A percentile compares a stretch with the other conserved stretches of the same genome.
Conservation (phyloP, 1,140 invertebrate species). For the Pollicipes pollicipes region DNA sequence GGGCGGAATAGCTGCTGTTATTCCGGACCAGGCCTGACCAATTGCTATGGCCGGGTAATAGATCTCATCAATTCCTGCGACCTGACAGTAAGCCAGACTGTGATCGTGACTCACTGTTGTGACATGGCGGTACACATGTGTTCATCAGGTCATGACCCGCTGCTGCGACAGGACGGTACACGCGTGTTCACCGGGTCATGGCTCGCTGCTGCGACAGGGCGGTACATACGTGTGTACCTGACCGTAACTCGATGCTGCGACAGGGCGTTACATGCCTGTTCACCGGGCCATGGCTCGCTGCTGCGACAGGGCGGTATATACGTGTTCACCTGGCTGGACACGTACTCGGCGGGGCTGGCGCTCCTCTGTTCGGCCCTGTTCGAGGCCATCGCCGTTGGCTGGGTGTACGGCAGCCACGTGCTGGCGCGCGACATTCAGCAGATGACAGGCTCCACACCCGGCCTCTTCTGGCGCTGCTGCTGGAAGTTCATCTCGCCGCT, state of each 20-base stretch:
- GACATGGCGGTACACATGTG: constrained; percentile 83
- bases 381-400: constrained; percentile 86
- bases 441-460: constrained; percentile 81
- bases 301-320: constrained; percentile 73
- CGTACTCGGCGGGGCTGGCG: constrained; percentile 89
- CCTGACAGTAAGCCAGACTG: too few relatives aligned
- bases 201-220: constrained; percentile 49
- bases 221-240: constrained; percentile 93
- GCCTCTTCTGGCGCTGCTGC: constrained; percentile 77
- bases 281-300: too few relatives aligned
- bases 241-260: too few relatives aligned
- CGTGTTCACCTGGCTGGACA: constrained; percentile 85
- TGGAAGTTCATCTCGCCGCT: constrained; percentile 77
- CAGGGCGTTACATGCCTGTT: too few relatives aligned
- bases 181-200: too few relatives aligned
- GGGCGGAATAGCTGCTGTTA: too few relatives aligned
- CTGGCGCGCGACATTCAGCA: constrained; percentile 53
- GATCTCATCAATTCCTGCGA: too few relatives aligned
- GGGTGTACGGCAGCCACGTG: constrained; percentile 66
- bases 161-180: too few relatives aligned
- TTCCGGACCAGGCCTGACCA: too few relatives aligned
- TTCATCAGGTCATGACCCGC: constrained; percentile 83
- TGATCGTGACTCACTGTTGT: too few relatives aligned
- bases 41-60: too few relatives aligned
- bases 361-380: constrained; percentile 92